phyloP scores from a whole-genome alignment of 1,140 invertebrate genomes.

The Micrasema longulum region DNA sequence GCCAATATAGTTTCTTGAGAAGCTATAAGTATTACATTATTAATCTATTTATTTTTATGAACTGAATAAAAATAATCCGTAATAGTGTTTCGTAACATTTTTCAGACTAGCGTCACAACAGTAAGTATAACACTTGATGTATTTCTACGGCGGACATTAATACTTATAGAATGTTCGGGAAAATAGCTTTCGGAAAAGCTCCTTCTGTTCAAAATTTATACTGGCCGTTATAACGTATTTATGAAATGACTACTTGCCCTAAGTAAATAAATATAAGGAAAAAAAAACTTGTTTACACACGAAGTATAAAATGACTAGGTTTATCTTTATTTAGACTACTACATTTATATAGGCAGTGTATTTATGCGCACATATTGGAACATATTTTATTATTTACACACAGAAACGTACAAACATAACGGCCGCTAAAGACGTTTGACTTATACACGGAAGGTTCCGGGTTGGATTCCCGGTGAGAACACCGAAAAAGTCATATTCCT shows the following conservation, averaged over 20 bases:
- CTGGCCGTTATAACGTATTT: conserved; percentile 21
- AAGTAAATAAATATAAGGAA: conserved; percentile 32
- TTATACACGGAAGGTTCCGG: no score
- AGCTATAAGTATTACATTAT: no score
- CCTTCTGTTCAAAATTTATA: conserved; percentile 32
- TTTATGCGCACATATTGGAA: no score
- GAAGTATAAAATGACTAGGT: conserved; percentile 23
- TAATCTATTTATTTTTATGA: no score
- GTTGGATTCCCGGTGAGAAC: no score
- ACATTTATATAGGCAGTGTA: no score
- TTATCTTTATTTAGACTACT: conserved; percentile 24
- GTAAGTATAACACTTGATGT: conserved; percentile 6
- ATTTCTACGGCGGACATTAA: neutral
- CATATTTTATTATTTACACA: no score
- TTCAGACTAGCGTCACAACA: conserved; percentile 27
- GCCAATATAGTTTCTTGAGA: no score
- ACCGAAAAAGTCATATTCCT: no score
- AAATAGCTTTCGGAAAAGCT: conserved; percentile 23
- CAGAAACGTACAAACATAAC: no score
- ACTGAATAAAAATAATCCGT: no score
- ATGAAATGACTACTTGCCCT: conserved; percentile 28
- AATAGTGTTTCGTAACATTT: conserved; percentile 19
- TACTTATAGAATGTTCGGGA: conserved; percentile 13
- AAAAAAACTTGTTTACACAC: conserved; percentile 26
- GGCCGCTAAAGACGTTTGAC: no score